Conservation (phyloP, 2,888 invertebrate species). For the Mythimna pallens region DNA sequence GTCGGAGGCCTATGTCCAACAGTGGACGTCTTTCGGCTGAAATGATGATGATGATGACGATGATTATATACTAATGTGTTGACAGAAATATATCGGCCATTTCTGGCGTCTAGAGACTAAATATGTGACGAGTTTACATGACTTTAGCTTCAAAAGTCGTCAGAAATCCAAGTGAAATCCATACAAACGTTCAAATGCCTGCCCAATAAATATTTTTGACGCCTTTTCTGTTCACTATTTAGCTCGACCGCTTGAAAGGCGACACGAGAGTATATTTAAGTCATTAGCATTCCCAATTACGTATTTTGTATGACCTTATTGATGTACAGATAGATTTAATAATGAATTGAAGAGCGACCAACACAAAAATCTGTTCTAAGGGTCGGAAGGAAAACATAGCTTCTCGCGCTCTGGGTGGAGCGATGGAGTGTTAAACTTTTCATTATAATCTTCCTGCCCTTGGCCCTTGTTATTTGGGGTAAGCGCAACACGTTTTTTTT, state of each 20-base stretch:
- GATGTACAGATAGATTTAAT: not conserved
- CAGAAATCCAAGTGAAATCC: constrained; percentile 11
- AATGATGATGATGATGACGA: too few relatives aligned
- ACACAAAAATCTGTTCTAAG: not conserved
- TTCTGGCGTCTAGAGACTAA: not conserved
- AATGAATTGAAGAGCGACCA: not conserved
- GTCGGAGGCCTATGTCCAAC: too few relatives aligned
- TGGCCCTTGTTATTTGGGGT: too few relatives aligned
- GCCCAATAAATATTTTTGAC: constrained; percentile 23
- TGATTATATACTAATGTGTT: not conserved
- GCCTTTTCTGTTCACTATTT: constrained; percentile 9
- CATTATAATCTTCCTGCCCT: too few relatives aligned
- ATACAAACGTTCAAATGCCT: not conserved
- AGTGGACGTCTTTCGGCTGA: too few relatives aligned
- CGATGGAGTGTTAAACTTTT: too few relatives aligned
- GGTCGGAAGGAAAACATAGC: too few relatives aligned
- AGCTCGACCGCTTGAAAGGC: not conserved
- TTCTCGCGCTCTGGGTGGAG: too few relatives aligned
- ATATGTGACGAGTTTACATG: not conserved
- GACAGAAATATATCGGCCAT: not conserved
- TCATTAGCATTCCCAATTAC: constrained; percentile 2
- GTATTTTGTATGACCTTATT: not conserved
- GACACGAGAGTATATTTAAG: not conserved
- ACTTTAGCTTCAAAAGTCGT: not conserved
- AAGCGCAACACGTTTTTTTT: too few relatives aligned